Base-by-base conservation (phyloP, 2,113 vertebrate species). In the Xenopus borealis region DNA sequence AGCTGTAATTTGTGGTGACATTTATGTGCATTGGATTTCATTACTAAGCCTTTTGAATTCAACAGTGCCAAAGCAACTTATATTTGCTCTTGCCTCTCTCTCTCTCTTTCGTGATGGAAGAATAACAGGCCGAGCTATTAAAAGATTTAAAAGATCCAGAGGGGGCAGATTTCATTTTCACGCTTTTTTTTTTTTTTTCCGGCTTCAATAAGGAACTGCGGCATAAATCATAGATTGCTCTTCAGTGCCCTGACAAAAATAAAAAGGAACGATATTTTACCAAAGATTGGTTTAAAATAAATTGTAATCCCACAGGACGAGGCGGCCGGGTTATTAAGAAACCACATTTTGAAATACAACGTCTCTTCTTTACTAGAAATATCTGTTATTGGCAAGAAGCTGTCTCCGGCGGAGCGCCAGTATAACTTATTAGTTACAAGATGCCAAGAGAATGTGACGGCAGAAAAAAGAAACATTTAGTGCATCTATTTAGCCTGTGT, bases 1-100 rank as follows among this genome's bases (percentile, higher is more conserved):
- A 62, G 18, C 57, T 47, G 20, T 57, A 13, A 30, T 50, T 62
- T 72, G 40, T 50, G 44, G 33, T 59, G 70, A 52, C 58, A 71
- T 46, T 45, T 71, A 71, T 20, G 12, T 30, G 17, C 19, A 23
- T 27, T 62, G 57, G 12, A 71, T 59, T 61, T 27, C 69, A 61
- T 71, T 71, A 44, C 10, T 9, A 61, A 23, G 20, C 20, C 58
- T 3, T 17, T 16, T 58, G 55, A 58, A 58, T 58, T 58, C 55
- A 5, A 19, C 17, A 58, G 8, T 58, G 55, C 55, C 55, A 16
- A 17, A 7, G 55, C 14, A 58, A 58, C 55, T 23, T 11, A 61
- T 30, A 62, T 27, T 45, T 52, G 45, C 44, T 27, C 44, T n/a
- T 23, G 16, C 59, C 11, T 11, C 14, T 23, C 58, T 12, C 40